Base-by-base conservation (phyloP, 2,888 invertebrate genomes). In the Ophion costatus region DNA sequence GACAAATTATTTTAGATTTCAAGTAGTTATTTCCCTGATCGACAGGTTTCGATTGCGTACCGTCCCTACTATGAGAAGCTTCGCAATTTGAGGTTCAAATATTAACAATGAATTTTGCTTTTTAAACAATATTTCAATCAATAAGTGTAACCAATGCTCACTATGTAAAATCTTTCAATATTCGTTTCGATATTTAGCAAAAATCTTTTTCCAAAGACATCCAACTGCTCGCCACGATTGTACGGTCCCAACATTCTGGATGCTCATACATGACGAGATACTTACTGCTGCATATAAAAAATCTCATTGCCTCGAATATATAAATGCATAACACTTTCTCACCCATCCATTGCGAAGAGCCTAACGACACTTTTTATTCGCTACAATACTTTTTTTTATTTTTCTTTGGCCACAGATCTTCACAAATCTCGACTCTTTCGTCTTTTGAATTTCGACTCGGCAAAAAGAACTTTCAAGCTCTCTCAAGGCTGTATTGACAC, bases 361-460 rank as follows among this genome's bases (percentile, higher is more conserved):
- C 33, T 29, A 45, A 38, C 57, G 57, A 61, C 20, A 11, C 45
- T 70, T 70, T 78, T 20, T 10, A 29, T 67, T 6, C 45, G 33
- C 61, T 17, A 45, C 2, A 33, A 66, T 75, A 17, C 17, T 51
- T 14, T 51, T 14, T 14, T 51, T 51, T 11, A 17, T 51, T 64
- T 42, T 42, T 57, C 57, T 14, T 67, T 57, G 5, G 7, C 66
- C 11, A 38, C 38, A 33, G 51, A 63, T 76, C 51, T 45, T 76
- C 56, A 45, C 24, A 45, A 74, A 73, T 75, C 75, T 56, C 45
- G 24, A 42, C 9, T 45, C 33, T 63, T 75, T 70, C 51, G 56
- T 73, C 38, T 42, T 33, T 22, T 14, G 9, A 45, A 42, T 51
- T 38, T 42, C 61, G 38, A 59, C 59, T 22, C 20, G 11, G 20